Conservation (phyloP, 2,797 vertebrate species). For the Chaunax sp. region DNA sequence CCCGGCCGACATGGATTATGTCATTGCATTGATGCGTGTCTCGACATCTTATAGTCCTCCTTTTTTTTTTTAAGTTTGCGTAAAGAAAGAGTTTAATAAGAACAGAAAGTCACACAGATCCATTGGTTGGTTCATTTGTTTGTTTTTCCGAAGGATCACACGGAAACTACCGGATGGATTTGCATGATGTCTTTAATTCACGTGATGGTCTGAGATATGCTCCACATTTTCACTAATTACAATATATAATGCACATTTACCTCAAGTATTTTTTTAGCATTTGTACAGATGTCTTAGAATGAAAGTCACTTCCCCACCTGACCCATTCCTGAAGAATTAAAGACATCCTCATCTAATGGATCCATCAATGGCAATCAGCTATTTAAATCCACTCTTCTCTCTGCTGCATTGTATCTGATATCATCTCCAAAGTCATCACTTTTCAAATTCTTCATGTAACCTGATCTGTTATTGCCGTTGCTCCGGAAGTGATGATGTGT, state of each 20-base stretch:
- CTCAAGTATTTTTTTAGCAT: not conserved
- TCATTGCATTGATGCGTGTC: not conserved
- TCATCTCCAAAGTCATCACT: not conserved
- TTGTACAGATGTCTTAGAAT: not conserved
- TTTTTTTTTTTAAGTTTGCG: not conserved
- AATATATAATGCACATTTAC: not conserved
- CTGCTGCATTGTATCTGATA: not conserved
- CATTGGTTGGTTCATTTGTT: too few relatives aligned
- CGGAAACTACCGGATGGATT: too few relatives aligned
- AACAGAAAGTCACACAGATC: not conserved
- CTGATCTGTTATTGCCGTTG: not conserved
- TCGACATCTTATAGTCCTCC: not conserved
- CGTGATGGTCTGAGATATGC: too few relatives aligned
- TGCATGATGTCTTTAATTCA: not conserved
- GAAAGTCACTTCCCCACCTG: not conserved
- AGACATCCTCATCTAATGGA: not conserved
- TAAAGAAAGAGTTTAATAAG: not conserved
- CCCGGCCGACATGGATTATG: not conserved
- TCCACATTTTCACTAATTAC: not conserved
- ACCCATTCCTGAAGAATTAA: not conserved
- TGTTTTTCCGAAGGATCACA: too few relatives aligned
- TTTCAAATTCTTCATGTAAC: not conserved
- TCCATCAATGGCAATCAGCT: conserved; percentile 15
- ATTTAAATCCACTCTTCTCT: conserved; percentile 16
- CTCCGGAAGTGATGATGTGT: not conserved